Evolutionary conservation across 2,888 invertebrate species (phyloP).

Genomic region (Lasioglossum marginatum): DNA sequence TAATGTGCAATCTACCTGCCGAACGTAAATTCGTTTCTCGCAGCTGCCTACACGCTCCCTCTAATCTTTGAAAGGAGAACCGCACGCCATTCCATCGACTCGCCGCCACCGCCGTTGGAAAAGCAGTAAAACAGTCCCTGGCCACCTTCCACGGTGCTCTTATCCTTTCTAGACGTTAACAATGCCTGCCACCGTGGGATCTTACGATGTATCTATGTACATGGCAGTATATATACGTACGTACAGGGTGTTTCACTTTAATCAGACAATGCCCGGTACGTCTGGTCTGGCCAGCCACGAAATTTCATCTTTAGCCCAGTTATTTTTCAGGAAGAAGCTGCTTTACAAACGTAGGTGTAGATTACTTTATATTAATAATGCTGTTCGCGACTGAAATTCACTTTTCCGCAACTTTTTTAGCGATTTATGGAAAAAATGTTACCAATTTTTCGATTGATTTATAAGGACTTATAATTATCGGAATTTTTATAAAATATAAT

Average conservation of each 20-base stretch:
- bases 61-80: constrained; percentile 62
- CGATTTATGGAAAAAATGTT: too few species aligned
- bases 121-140: constrained; percentile 68
- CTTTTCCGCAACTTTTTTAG: background rate
- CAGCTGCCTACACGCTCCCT: constrained; percentile 55
- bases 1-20: constrained; percentile 71
- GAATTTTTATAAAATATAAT: too few species aligned
- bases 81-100: constrained; percentile 67
- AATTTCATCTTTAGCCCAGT: background rate
- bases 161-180: constrained; percentile 69
- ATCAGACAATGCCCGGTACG: constrained; percentile 12
- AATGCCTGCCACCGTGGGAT: constrained; percentile 52
- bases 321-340: background rate
- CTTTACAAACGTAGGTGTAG: background rate
- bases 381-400: background rate
- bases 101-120: constrained; percentile 41
- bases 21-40: constrained; percentile 72
- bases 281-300: background rate
- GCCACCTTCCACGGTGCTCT: constrained; percentile 61
- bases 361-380: too few species aligned
- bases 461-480: too few species aligned
- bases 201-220: constrained; percentile 45
- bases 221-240: background rate
- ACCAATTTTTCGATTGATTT: too few species aligned
- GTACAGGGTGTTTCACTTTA: constrained; percentile 41